These are phyloP conservation scores for Agrochola lychnidis DNA, from an alignment of 2,888 invertebrate species.

Conservation along the genomic window DNA sequence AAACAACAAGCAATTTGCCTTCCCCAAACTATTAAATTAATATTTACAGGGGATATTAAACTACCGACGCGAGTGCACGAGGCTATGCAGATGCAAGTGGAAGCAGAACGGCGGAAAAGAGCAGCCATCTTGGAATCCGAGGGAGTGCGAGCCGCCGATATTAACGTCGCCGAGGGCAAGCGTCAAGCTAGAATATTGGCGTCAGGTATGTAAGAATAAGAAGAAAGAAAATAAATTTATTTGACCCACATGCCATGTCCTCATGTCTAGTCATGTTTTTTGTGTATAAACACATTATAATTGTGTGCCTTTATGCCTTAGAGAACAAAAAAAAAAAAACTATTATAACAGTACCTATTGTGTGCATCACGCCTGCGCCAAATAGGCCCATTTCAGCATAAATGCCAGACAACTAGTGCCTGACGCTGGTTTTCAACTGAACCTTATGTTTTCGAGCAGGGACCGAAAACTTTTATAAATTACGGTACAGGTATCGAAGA, in stretches of 20 bases:
- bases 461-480: no score
- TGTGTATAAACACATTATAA: neutral
- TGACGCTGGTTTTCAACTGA: neutral
- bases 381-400: neutral
- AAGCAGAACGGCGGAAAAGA: slow-evolving; percentile 98
- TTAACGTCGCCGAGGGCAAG: slow-evolving; percentile 99
- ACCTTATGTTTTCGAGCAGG: neutral
- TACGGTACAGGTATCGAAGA: no score
- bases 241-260: neutral
- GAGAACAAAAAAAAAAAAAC: neutral
- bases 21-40: neutral
- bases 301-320: neutral
- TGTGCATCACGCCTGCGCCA: neutral
- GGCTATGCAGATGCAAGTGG: slow-evolving; percentile 99
- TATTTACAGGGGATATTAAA: slow-evolving; percentile 94
- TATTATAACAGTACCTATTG: neutral
- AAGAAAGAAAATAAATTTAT: slow-evolving; percentile 36
- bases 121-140: slow-evolving; percentile 99
- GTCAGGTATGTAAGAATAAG: slow-evolving; percentile 91
- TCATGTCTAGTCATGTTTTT: neutral
- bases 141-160: slow-evolving; percentile 97
- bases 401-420: neutral
- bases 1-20: neutral
- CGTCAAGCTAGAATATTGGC: slow-evolving; percentile 97
- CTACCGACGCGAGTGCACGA: slow-evolving; percentile 98